Conservation (phyloP, 2,113 vertebrate species). For the Fregetta grallaria region DNA sequence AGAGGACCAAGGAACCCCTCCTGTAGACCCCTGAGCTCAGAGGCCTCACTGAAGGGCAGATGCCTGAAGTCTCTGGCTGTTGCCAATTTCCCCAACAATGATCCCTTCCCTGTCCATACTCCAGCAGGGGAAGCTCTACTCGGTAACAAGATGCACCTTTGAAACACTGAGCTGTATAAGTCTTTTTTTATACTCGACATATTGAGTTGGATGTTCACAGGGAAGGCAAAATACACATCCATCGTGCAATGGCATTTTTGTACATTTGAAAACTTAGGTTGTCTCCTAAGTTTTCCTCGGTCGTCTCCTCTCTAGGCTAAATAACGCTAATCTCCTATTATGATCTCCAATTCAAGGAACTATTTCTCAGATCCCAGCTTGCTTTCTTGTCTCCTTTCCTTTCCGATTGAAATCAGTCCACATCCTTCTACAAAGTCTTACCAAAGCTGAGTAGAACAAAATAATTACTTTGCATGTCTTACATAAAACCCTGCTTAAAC, state of each 20-base stretch:
- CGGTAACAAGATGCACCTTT: neutral
- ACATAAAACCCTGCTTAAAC: neutral
- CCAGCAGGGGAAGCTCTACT: neutral
- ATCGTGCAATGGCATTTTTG: neutral
- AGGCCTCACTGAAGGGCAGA: neutral
- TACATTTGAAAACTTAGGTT: neutral
- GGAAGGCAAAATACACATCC: neutral
- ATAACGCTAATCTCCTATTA: neutral
- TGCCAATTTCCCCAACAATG: neutral
- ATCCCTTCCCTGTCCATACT: neutral
- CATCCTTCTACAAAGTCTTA: neutral
- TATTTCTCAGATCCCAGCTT: neutral
- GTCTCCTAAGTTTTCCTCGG: too few relatives aligned
- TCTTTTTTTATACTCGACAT: neutral
- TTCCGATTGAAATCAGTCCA: neutral
- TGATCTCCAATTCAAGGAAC: neutral
- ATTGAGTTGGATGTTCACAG: neutral
- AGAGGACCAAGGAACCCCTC: neutral
- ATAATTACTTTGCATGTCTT: neutral
- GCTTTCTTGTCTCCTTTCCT: neutral
- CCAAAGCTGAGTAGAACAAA: neutral
- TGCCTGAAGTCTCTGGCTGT: neutral
- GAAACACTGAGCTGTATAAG: neutral
- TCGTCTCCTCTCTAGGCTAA: neutral
- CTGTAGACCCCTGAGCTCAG: neutral